These are phyloP conservation scores for Eulithis testata DNA, from an alignment of 2,888 invertebrate species.

Conservation along the genomic window DNA sequence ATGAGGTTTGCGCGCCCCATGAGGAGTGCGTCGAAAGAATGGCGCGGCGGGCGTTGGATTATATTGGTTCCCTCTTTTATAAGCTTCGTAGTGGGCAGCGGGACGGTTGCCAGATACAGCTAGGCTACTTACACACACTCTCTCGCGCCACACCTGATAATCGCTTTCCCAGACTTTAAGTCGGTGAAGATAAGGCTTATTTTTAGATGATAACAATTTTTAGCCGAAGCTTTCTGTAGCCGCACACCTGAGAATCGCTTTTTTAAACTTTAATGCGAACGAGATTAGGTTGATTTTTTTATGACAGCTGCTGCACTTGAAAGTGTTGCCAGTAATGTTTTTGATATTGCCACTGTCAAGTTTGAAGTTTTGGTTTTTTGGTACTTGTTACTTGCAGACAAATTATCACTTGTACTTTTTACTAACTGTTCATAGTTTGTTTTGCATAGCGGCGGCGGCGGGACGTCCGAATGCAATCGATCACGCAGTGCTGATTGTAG, in stretches of 20 bases:
- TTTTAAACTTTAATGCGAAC: slow-evolving; percentile 20
- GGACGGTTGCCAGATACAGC: slow-evolving; percentile 41
- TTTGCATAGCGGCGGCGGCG: neutral
- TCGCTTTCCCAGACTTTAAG: slow-evolving; percentile 1
- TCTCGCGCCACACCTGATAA: slow-evolving; percentile 22
- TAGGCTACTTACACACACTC: slow-evolving; percentile 37
- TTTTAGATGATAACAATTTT: neutral
- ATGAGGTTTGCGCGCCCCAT: slow-evolving; percentile 82
- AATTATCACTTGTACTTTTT: too few species aligned
- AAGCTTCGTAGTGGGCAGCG: slow-evolving; percentile 74
- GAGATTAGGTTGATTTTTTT: slow-evolving; percentile 22
- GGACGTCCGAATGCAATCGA: neutral
- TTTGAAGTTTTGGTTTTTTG: slow-evolving; percentile 11
- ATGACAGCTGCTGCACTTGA: neutral
- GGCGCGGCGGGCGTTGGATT: slow-evolving; percentile 79
- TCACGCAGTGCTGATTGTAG: neutral
- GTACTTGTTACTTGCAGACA: too few species aligned
- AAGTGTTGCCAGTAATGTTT: slow-evolving; percentile 26
- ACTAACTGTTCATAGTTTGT: neutral
- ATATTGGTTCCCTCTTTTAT: slow-evolving; percentile 78
- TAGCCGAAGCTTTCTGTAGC: slow-evolving; percentile 20
- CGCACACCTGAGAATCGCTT: slow-evolving; percentile 1
- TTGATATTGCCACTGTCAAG: slow-evolving; percentile 7
- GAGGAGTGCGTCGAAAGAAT: slow-evolving; percentile 76
- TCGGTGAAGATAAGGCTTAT: neutral